A percentile compares a stretch with the other conserved stretches of the same genome.
Conservation (phyloP, 1,140 invertebrate species). For the Panagrolaimus sp. region DNA sequence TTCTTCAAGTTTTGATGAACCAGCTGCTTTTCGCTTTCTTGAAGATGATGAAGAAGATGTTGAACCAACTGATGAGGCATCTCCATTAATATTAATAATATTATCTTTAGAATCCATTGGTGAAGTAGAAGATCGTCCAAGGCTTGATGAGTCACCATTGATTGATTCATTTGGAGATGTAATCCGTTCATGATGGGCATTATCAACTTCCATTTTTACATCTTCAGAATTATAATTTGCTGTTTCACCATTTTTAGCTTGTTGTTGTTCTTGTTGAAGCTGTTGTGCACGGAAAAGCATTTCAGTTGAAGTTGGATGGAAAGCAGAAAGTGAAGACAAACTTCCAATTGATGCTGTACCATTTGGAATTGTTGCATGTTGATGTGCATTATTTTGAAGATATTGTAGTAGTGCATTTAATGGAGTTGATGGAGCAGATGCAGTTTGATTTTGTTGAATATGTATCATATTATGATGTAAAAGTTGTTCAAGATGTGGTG, state of each 20-base stretch:
- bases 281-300: neutral
- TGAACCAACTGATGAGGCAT: conserved; percentile 14
- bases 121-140: conserved; percentile 22
- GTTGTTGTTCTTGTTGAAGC: conserved; percentile 18
- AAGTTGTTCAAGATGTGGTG: conserved; percentile 23
- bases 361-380: conserved; percentile 31
- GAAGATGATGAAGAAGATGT: conserved; percentile 33
- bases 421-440: conserved; percentile 7
- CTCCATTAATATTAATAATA: conserved; percentile 9
- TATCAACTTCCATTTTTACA: conserved; percentile 39
- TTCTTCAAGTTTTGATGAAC: conserved; percentile 70
- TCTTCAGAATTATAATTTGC: no score
- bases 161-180: conserved; percentile 32
- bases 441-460: conserved; percentile 12
- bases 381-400: conserved; percentile 15
- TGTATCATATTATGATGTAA: conserved; percentile 22
- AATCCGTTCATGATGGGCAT: conserved; percentile 37
- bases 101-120: conserved; percentile 17
- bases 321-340: neutral
- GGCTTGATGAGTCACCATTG: conserved; percentile 19
- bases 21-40: conserved; percentile 70
- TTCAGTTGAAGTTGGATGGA: neutral
- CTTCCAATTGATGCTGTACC: neutral
- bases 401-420: conserved; percentile 22
- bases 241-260: conserved; percentile 26